Conservation (phyloP, 2,888 invertebrate genomes). For the Disparrhopalites patrizii region DNA sequence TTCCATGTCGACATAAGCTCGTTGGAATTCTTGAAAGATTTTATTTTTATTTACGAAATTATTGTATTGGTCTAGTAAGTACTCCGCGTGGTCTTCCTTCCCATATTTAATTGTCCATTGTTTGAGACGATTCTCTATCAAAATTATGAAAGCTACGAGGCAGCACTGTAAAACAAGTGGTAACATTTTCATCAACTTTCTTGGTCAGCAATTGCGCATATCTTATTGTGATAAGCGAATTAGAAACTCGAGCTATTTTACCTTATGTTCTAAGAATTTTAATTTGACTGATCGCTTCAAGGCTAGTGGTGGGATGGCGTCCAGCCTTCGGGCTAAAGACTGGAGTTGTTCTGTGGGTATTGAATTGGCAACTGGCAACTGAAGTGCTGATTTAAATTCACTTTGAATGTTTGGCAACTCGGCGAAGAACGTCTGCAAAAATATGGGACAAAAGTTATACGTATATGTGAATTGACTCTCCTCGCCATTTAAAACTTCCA, state of each 20-base stretch:
- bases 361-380: constrained; percentile 64
- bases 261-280: constrained; percentile 86
- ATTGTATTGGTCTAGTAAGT: constrained; percentile 80
- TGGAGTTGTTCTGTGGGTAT: constrained; percentile 76
- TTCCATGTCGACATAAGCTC: constrained; percentile 86
- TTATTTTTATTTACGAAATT: constrained; percentile 89
- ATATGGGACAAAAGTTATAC: neutral
- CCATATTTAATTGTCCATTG: constrained; percentile 89
- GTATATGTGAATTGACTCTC: neutral
- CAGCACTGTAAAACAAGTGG: constrained; percentile 66
- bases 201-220: too few relatives aligned
- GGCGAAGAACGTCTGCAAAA: constrained; percentile 68
- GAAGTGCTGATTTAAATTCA: constrained; percentile 71
- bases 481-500: neutral
- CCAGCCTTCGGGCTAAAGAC: constrained; percentile 73
- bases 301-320: constrained; percentile 69
- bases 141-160: constrained; percentile 83
- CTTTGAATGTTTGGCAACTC: constrained; percentile 72
- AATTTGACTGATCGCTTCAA: constrained; percentile 76
- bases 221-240: too few relatives aligned
- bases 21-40: constrained; percentile 90
- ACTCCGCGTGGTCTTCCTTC: constrained; percentile 72
- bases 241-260: too few relatives aligned
- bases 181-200: too few relatives aligned
- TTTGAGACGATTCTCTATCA: constrained; percentile 83